Conservation (phyloP, 1,140 invertebrate species). For the Bombyx mandarina region DNA sequence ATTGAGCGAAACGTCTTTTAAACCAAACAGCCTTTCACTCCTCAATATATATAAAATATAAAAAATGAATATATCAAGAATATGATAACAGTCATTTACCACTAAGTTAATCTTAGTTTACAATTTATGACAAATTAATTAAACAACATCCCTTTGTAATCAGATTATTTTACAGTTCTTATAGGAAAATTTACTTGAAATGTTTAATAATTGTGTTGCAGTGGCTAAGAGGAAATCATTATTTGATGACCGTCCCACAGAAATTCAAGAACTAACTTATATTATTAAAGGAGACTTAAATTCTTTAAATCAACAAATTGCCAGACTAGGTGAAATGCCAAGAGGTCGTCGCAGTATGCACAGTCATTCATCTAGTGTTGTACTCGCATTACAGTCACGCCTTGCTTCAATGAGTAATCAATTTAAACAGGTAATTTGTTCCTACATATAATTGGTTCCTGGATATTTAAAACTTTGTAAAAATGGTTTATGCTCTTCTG, state of each 20-base stretch:
- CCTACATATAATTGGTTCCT: not conserved
- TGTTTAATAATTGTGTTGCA: constrained; percentile 62
- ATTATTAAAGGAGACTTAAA: constrained; percentile 98
- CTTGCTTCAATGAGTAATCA: constrained; percentile 96
- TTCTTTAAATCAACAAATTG: constrained; percentile 97
- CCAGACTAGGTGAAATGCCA: constrained; percentile 84
- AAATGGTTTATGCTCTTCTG: not conserved
- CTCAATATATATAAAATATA: no score
- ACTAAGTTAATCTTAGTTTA: no score
- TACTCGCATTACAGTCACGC: constrained; percentile 94
- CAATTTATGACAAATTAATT: no score
- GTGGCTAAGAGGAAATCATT: constrained; percentile 97
- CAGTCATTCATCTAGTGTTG: constrained; percentile 96
- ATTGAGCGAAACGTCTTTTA: no score
- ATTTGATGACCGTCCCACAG: constrained; percentile 95
- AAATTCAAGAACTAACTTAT: constrained; percentile 98
- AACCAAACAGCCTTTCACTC: no score
- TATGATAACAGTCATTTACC: no score
- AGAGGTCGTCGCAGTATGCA: constrained; percentile 85
- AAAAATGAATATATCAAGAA: no score
- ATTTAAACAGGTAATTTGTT: constrained; percentile 83
- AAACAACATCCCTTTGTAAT: no score
- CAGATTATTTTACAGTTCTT: no score
- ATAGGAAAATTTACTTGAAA: no score
- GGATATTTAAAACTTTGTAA: not conserved